Conservation (phyloP, 2,888 invertebrate genomes). For the Pegoplata infirma region DNA sequence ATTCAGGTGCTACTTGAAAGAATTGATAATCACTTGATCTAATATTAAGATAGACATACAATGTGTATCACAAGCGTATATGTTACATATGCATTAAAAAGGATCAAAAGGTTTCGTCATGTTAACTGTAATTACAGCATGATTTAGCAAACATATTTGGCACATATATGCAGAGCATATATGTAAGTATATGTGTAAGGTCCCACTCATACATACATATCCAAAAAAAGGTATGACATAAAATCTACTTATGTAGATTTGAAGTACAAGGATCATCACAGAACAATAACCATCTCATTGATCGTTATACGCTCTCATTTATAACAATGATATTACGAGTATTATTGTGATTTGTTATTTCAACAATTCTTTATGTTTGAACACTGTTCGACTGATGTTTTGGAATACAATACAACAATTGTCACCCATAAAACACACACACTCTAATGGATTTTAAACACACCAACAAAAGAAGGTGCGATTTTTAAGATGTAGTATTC, state of each 20-base stretch:
- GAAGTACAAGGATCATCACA: slow-evolving; percentile 17
- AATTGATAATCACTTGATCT: slow-evolving; percentile 56
- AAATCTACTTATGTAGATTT: slow-evolving; percentile 54
- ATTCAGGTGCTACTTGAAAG: slow-evolving; percentile 58
- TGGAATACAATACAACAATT: slow-evolving; percentile 14
- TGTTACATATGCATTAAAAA: slow-evolving; percentile 16
- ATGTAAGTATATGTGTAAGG: background rate
- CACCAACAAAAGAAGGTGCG: slow-evolving; percentile 55
- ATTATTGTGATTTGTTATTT: slow-evolving; percentile 37
- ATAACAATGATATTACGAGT: slow-evolving; percentile 54
- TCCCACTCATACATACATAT: background rate
- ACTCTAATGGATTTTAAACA: slow-evolving; percentile 30
- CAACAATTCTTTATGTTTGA: slow-evolving; percentile 45
- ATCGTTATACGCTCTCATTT: slow-evolving; percentile 34
- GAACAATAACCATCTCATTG: slow-evolving; percentile 18
- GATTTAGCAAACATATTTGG: slow-evolving; percentile 40
- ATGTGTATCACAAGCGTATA: background rate
- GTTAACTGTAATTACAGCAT: slow-evolving; percentile 50
- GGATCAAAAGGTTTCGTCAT: slow-evolving; percentile 55
- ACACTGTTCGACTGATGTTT: background rate
- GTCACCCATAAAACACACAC: slow-evolving; percentile 12
- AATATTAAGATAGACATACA: too few species aligned
- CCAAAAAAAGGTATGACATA: background rate
- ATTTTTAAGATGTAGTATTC: slow-evolving; percentile 29
- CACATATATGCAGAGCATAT: background rate